Percentiles rank a stretch among this genome's conserved stretches.
Conservation (phyloP, 2,797 vertebrate genomes). For the Antrozous pallidus region DNA sequence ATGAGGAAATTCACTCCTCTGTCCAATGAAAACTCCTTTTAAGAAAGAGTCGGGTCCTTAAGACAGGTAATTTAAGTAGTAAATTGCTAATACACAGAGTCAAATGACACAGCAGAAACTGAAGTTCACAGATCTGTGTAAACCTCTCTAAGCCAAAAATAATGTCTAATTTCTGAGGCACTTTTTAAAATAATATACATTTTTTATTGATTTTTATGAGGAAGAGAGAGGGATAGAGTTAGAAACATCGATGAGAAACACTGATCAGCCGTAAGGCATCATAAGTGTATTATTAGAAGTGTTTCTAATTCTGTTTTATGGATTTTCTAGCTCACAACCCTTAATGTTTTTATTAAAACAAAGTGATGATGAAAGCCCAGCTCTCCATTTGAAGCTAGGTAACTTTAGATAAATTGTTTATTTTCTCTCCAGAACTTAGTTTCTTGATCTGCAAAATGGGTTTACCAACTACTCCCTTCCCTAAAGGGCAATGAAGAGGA, state of each 20-base stretch:
- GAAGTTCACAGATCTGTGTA: neutral
- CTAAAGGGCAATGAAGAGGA: neutral
- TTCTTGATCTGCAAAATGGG: neutral
- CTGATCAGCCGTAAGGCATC: neutral
- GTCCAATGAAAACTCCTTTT: conserved; percentile 37
- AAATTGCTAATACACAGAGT: neutral
- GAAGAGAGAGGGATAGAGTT: too few species aligned
- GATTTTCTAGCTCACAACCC: neutral
- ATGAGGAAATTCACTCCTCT: conserved; percentile 44
- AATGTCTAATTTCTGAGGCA: neutral
- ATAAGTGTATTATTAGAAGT: neutral
- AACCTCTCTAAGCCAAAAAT: neutral
- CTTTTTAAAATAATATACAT: too few species aligned
- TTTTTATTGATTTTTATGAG: too few species aligned
- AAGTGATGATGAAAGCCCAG: neutral
- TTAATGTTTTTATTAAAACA: neutral
- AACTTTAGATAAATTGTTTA: neutral
- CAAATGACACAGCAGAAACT: neutral
- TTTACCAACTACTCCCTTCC: neutral
- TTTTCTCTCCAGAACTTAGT: neutral
- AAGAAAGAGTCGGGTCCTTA: neutral
- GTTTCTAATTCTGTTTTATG: neutral
- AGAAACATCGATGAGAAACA: too few species aligned
- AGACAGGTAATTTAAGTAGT: neutral
- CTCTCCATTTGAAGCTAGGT: neutral